Percentiles rank a stretch among this genome's conserved stretches.
phyloP scores from a whole-genome alignment of 2,797 vertebrate genomes.

The Neosalanx taihuensis region DNA sequence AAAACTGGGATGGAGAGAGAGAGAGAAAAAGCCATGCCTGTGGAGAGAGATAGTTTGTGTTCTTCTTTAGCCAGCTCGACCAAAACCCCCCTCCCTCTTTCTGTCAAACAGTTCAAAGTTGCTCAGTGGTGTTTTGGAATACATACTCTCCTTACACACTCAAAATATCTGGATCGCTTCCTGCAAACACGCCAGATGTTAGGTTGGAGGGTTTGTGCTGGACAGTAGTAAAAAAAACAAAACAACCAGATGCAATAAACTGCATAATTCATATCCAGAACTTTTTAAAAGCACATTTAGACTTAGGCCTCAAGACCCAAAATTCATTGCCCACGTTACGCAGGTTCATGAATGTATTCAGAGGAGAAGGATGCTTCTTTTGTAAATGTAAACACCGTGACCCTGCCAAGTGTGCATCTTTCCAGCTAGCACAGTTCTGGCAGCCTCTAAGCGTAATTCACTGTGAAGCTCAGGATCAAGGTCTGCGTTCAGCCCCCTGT shows the following conservation, averaged over 20 bases:
- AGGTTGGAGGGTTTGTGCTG: too few relatives aligned
- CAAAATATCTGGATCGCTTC: too few relatives aligned
- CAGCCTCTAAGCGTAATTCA: neutral
- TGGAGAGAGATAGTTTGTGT: neutral
- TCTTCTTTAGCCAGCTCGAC: neutral
- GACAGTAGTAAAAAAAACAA: too few relatives aligned
- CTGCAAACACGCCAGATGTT: too few relatives aligned
- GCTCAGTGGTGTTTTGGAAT: neutral
- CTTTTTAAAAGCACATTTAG: neutral
- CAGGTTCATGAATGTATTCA: neutral
- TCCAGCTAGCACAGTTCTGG: neutral
- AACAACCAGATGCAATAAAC: neutral
- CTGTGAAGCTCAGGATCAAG: neutral
- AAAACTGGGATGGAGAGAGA: neutral
- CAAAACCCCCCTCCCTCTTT: too few relatives aligned
- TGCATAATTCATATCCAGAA: neutral
- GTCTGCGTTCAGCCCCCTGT: neutral
- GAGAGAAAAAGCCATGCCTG: neutral
- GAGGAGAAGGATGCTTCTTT: neutral
- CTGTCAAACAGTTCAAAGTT: neutral
- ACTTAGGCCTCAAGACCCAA: neutral
- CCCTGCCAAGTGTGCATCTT: conserved; percentile 3
- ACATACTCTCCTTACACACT: neutral
- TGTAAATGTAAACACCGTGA: neutral
- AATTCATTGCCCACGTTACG: neutral